Conservation (phyloP, 2,888 invertebrate genomes). For the Ametastegia equiseti region DNA sequence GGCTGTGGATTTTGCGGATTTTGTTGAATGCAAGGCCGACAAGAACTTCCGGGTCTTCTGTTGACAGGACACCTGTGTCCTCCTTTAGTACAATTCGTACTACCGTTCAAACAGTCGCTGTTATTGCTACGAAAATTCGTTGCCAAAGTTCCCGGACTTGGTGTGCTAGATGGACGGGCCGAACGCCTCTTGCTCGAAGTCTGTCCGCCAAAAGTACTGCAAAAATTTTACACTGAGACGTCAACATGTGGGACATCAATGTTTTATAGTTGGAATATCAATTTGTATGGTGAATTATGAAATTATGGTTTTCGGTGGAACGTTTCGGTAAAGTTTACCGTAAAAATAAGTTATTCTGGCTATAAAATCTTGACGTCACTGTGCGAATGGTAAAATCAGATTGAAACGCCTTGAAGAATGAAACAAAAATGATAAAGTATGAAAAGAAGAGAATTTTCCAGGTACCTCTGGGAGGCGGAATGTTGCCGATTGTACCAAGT, state of each 20-base stretch:
- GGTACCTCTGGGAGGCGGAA: constrained; percentile 47
- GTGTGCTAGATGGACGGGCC: constrained; percentile 52
- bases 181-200: constrained; percentile 41
- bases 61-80: constrained; percentile 31
- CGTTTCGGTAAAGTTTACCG: too few species aligned
- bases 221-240: background rate
- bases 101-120: constrained; percentile 27
- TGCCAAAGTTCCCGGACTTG: constrained; percentile 40
- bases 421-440: background rate
- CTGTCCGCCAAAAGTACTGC: constrained; percentile 53
- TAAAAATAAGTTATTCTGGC: too few species aligned
- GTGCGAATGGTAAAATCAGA: background rate
- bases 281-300: background rate
- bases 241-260: background rate
- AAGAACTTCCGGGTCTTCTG: constrained; percentile 51
- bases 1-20: constrained; percentile 26
- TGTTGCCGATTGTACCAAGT: constrained; percentile 60
- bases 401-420: background rate
- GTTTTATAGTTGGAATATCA: background rate
- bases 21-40: constrained; percentile 37
- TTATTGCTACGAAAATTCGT: constrained; percentile 29
- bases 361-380: background rate
- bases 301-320: background rate
- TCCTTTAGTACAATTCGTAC: constrained; percentile 8
- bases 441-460: background rate